Evolutionary conservation across 2,797 vertebrate species (phyloP).

Genomic region (Astyanax mexicanus): DNA sequence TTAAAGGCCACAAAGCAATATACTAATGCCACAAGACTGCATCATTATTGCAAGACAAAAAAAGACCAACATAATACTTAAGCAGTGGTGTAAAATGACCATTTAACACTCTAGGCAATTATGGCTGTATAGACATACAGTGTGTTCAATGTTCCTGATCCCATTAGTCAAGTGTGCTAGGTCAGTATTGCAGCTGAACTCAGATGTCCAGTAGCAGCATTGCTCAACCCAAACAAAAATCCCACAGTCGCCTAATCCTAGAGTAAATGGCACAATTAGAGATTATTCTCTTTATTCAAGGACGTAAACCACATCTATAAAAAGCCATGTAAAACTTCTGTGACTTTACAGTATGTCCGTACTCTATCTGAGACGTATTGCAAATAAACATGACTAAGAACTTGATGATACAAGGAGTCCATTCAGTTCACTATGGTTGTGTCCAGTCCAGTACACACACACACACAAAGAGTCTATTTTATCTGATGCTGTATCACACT

Average conservation of each 20-base stretch:
- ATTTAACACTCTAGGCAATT: no score
- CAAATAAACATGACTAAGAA: slow-evolving; percentile 23
- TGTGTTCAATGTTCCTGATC: no score
- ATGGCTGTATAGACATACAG: no score
- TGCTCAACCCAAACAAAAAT: no score
- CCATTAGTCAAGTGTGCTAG: background rate
- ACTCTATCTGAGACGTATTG: background rate
- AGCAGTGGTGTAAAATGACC: no score
- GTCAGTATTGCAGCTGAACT: background rate
- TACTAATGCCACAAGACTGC: no score
- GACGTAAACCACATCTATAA: background rate
- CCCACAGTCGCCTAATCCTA: background rate
- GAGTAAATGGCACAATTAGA: background rate
- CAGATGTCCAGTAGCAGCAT: background rate
- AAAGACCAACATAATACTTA: no score
- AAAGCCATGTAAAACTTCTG: slow-evolving; percentile 7
- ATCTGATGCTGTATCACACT: slow-evolving; percentile 7
- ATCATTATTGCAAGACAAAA: no score
- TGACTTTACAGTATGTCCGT: slow-evolving; percentile 1
- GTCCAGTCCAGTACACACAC: slow-evolving; percentile 4
- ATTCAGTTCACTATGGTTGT: slow-evolving; percentile 24
- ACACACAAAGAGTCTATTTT: slow-evolving; percentile 33
- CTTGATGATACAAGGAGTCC: slow-evolving; percentile 13
- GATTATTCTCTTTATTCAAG: background rate
- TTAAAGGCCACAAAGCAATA: no score